Evolutionary conservation across 1,140 invertebrate genomes (phyloP).

Genomic region (Patella vulgata): DNA sequence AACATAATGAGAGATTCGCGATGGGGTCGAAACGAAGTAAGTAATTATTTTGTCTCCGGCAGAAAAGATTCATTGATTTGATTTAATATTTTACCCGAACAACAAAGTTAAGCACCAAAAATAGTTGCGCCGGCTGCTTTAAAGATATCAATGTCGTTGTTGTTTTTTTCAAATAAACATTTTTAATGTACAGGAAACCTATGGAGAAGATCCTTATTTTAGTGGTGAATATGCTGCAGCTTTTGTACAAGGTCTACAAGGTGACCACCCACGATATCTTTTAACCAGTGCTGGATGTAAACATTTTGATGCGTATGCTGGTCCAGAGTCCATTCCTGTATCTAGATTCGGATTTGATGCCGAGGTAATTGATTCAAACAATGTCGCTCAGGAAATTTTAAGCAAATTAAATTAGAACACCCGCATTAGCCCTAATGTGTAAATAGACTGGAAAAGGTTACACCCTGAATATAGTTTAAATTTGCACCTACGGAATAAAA

Average conservation of each 20-base stretch:
- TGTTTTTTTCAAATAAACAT: background rate
- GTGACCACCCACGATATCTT: no score
- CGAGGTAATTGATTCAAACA: constrained; percentile 31
- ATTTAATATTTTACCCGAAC: no score
- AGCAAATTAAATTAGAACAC: no score
- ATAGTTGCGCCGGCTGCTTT: background rate
- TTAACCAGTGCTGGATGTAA: no score
- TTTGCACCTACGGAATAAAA: no score
- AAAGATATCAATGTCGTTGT: background rate
- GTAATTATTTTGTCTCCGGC: background rate
- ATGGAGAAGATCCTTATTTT: no score
- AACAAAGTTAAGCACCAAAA: background rate
- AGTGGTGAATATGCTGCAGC: no score
- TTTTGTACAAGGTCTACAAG: no score
- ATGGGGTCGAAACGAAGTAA: constrained; percentile 27
- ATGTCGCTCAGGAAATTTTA: no score
- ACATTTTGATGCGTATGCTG: constrained; percentile 56
- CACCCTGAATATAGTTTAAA: no score
- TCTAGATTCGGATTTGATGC: constrained; percentile 54
- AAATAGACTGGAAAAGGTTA: no score
- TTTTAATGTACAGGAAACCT: constrained; percentile 7
- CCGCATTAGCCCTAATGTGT: no score
- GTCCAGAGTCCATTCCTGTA: constrained; percentile 56
- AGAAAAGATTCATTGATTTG: background rate
- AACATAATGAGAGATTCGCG: constrained; percentile 23